These are phyloP conservation scores for Aythya baeri DNA, from an alignment of 2,113 vertebrate genomes.

Conservation along the genomic window DNA sequence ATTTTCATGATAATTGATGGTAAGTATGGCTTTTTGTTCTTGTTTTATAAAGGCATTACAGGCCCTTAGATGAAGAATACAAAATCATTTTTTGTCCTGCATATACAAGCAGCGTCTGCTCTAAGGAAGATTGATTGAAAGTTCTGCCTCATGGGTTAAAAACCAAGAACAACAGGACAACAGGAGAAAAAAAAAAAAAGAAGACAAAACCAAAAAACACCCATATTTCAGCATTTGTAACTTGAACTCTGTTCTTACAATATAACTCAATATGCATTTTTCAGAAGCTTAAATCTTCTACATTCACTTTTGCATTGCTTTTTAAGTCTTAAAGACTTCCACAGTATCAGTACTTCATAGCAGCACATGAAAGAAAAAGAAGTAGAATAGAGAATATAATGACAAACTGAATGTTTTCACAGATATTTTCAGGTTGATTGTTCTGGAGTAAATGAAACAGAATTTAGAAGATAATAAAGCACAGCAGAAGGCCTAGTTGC, in stretches of 20 bases:
- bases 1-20: conserved; percentile 99
- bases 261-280: neutral
- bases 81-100: neutral
- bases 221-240: neutral
- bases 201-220: neutral
- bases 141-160: neutral
- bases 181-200: neutral
- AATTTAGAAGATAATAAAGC: neutral
- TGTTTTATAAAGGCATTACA: neutral
- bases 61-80: neutral
- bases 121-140: neutral
- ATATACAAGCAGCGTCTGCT: neutral
- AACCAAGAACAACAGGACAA: neutral
- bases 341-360: neutral
- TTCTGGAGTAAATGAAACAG: neutral
- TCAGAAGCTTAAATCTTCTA: neutral
- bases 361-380: neutral
- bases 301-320: neutral
- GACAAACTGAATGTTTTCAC: neutral
- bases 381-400: neutral
- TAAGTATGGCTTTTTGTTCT: conserved; percentile 77
- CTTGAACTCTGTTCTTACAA: neutral
- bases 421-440: neutral
- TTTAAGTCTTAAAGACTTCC: neutral
- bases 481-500: neutral